Percentiles rank a stretch among this genome's conserved stretches.
Conservation (phyloP, 2,888 invertebrate genomes). For the Agrypnus murinus region DNA sequence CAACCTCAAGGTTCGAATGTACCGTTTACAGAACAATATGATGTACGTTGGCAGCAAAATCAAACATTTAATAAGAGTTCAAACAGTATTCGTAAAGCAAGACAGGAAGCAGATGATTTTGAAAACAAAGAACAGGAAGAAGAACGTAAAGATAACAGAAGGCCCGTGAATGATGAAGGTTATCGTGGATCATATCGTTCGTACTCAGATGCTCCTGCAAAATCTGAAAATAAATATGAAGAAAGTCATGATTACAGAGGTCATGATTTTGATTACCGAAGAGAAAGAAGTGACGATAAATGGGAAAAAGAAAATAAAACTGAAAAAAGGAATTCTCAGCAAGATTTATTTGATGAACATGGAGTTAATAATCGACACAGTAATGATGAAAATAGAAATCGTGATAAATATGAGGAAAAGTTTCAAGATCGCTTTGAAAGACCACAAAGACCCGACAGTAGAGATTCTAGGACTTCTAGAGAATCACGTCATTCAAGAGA, state of each 20-base stretch:
- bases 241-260: conserved; percentile 65
- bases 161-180: conserved; percentile 65
- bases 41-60: conserved; percentile 60
- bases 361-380: conserved; percentile 54
- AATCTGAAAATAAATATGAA: conserved; percentile 67
- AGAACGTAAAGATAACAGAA: conserved; percentile 65
- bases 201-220: conserved; percentile 60
- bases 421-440: conserved; percentile 68
- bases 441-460: conserved; percentile 76
- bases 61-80: conserved; percentile 50
- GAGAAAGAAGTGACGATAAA: conserved; percentile 63
- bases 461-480: conserved; percentile 75
- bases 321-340: conserved; percentile 49
- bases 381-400: conserved; percentile 63
- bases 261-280: conserved; percentile 61
- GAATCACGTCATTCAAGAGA: conserved; percentile 72
- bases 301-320: conserved; percentile 60
- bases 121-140: conserved; percentile 61
- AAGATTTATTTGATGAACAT: conserved; percentile 57
- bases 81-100: conserved; percentile 37
- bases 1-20: conserved; percentile 64
- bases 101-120: conserved; percentile 48
- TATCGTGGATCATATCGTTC: conserved; percentile 62
- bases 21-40: conserved; percentile 59
- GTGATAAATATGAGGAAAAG: conserved; percentile 62